phyloP scores from a whole-genome alignment of 2,888 invertebrate genomes.

The Drosophila recens region DNA sequence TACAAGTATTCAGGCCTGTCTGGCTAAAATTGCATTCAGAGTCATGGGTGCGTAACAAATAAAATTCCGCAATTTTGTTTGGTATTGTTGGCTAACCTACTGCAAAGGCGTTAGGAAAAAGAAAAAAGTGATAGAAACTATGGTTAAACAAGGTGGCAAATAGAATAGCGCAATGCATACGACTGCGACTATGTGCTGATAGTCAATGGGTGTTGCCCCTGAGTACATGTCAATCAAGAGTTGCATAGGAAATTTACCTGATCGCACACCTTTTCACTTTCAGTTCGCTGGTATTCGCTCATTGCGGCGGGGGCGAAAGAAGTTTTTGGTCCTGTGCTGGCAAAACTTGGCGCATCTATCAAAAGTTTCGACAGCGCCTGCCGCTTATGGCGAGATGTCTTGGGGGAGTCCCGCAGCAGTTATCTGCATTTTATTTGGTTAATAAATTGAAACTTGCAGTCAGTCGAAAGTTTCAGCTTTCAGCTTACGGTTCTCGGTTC shows the following conservation, averaged over 20 bases:
- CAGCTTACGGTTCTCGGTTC: constrained; percentile 1
- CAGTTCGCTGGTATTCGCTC: constrained; percentile 1
- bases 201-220: constrained; percentile 17
- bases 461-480: constrained; percentile 53
- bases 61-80: constrained; percentile 63
- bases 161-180: constrained; percentile 15
- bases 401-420: constrained; percentile 50
- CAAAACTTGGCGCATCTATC: constrained; percentile 66
- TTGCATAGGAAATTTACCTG: constrained; percentile 41
- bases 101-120: constrained; percentile 27
- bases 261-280: constrained; percentile 41
- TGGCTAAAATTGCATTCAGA: constrained; percentile 68
- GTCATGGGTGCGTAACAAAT: constrained; percentile 73
- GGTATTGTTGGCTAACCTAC: constrained; percentile 51
- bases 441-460: constrained; percentile 74
- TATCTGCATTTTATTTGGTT: constrained; percentile 79
- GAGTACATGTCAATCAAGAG: constrained; percentile 55
- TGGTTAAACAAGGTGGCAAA: constrained; percentile 18
- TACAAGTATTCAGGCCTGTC: constrained; percentile 21
- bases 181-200: background rate
- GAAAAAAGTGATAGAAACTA: constrained; percentile 10
- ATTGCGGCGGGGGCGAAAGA: background rate
- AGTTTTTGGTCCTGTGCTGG: constrained; percentile 38
- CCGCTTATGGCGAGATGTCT: constrained; percentile 64
- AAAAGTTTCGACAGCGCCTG: constrained; percentile 66